Conservation (phyloP, 2,888 invertebrate genomes). For the Schizaphis graminum region DNA sequence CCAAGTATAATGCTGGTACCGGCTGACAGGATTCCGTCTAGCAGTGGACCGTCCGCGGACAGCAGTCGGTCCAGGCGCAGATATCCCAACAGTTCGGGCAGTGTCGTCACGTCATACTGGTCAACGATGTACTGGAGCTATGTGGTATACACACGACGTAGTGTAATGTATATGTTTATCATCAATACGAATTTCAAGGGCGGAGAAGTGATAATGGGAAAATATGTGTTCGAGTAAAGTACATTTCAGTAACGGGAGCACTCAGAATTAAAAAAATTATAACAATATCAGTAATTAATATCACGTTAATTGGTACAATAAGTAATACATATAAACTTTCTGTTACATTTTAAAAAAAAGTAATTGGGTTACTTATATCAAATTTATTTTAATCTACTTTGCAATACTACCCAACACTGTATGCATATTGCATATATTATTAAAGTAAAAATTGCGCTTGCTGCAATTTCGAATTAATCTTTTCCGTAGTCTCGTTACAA, state of each 20-base stretch:
- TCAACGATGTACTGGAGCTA: slow-evolving; percentile 66
- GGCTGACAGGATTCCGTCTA: slow-evolving; percentile 42
- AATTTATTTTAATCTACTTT: neutral
- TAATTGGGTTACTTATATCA: neutral
- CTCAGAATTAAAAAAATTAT: neutral
- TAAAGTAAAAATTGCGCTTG: neutral
- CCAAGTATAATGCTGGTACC: slow-evolving; percentile 33
- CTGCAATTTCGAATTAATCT: neutral
- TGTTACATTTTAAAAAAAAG: neutral
- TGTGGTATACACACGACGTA: neutral
- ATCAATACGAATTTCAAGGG: neutral
- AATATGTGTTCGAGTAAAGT: neutral
- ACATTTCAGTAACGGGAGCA: neutral
- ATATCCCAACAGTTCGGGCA: slow-evolving; percentile 67
- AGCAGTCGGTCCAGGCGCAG: slow-evolving; percentile 68
- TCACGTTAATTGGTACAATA: neutral
- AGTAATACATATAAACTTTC: neutral
- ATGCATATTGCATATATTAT: neutral
- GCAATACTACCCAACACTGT: neutral
- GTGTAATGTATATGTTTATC: neutral
- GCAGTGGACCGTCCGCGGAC: slow-evolving; percentile 2
- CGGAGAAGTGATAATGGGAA: neutral
- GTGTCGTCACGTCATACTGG: slow-evolving; percentile 59
- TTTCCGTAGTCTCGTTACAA: neutral
- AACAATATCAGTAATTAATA: neutral